Percentiles rank a stretch among this genome's conserved stretches.
Conservation (phyloP, 1,140 invertebrate species). For the Drosophila bifasciata region DNA sequence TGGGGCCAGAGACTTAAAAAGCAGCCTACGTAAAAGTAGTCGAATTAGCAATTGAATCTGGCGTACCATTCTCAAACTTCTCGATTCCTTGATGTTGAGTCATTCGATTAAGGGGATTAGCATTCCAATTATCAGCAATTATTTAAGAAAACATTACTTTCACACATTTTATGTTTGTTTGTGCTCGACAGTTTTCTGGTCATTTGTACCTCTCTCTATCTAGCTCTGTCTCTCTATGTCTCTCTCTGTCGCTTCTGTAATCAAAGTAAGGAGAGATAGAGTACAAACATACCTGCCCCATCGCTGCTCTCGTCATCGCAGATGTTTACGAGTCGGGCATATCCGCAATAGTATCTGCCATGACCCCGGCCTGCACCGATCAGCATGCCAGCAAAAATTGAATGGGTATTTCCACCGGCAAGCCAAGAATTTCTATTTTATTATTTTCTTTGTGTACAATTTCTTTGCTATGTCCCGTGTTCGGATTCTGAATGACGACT, state of each 20-base stretch:
- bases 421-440: too few relatives aligned
- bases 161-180: conserved; percentile 10
- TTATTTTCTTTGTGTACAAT: not conserved
- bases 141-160: conserved; percentile 2
- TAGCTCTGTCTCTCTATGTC: not conserved
- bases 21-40: too few relatives aligned
- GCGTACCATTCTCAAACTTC: not conserved
- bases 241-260: not conserved
- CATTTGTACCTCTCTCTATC: conserved; percentile 1
- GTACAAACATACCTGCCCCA: conserved; percentile 50
- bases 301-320: conserved; percentile 33
- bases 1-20: too few relatives aligned
- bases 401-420: not conserved
- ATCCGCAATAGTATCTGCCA: conserved; percentile 26
- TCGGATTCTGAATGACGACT: conserved; percentile 36
- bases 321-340: conserved; percentile 48
- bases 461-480: not conserved
- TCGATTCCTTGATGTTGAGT: conserved; percentile 1
- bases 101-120: conserved; percentile 23
- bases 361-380: conserved; percentile 14
- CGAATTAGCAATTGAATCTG: too few relatives aligned
- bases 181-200: not conserved
- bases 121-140: conserved; percentile 35
- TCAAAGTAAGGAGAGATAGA: not conserved
- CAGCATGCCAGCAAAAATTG: conserved; percentile 1